These are phyloP conservation scores for Synergus gifuensis DNA, from an alignment of 2,888 invertebrate species.

Conservation along the genomic window DNA sequence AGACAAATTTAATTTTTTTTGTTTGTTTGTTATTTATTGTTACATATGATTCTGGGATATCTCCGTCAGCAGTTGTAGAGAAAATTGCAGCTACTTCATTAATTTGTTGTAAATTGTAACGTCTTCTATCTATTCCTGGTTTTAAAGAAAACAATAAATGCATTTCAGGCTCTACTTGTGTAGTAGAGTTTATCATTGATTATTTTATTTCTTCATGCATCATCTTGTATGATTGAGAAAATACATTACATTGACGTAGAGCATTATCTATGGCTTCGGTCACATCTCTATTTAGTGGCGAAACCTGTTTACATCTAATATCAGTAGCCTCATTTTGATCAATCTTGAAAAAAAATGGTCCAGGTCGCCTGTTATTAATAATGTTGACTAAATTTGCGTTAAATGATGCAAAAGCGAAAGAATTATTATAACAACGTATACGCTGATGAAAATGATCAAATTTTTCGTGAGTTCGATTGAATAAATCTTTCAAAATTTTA, in stretches of 20 bases:
- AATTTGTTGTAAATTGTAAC: conserved; percentile 55
- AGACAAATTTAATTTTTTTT: conserved; percentile 49
- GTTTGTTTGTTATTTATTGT: conserved; percentile 50
- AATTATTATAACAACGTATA: conserved; percentile 45
- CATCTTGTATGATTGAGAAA: conserved; percentile 54
- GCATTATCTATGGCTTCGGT: conserved; percentile 51
- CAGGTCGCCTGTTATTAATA: conserved; percentile 25
- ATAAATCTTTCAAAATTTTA: no score
- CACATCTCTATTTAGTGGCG: conserved; percentile 54
- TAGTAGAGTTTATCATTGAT: background rate
- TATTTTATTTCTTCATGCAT: conserved; percentile 53
- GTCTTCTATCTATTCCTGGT: conserved; percentile 50
- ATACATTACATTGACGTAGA: conserved; percentile 51
- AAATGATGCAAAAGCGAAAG: conserved; percentile 47
- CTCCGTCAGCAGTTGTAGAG: conserved; percentile 54
- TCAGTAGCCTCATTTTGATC: no score
- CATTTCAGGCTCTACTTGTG: conserved; percentile 42
- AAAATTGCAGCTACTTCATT: conserved; percentile 59
- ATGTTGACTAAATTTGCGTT: conserved; percentile 46
- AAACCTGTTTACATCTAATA: background rate
- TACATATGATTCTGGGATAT: conserved; percentile 51
- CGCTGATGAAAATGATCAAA: conserved; percentile 40
- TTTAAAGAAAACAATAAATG: conserved; percentile 52
- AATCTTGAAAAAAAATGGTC: conserved; percentile 48
- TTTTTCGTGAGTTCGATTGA: background rate